Evolutionary conservation across 2,888 invertebrate species (phyloP).

Genomic region (Dolichopus griseipennis): DNA sequence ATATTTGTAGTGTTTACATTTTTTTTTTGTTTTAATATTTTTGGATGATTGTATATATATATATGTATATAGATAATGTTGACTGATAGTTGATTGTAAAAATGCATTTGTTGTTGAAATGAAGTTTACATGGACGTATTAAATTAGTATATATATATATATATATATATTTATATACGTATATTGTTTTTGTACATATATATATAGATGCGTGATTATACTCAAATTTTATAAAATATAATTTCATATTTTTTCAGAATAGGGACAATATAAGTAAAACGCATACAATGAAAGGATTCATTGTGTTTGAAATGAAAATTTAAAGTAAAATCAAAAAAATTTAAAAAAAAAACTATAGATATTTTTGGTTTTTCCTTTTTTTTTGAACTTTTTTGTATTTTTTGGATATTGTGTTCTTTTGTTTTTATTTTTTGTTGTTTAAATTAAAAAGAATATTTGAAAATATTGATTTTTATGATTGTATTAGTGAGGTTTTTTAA

Average conservation of each 20-base stretch:
- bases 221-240: no score
- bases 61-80: not conserved
- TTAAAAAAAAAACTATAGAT: no score
- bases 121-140: not conserved
- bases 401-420: not conserved
- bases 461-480: slow-evolving; percentile 2
- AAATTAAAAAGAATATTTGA: not conserved
- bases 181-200: not conserved
- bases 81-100: not conserved
- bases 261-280: no score
- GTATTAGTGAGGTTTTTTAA: not conserved
- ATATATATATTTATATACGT: not conserved
- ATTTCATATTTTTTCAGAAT: no score
- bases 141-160: not conserved
- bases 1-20: not conserved
- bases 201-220: not conserved
- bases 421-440: not conserved
- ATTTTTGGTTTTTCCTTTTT: not conserved
- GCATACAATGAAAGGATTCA: no score
- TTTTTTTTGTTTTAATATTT: not conserved
- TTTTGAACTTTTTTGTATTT: not conserved
- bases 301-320: not conserved
- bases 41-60: no score
- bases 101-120: not conserved
- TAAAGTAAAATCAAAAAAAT: not conserved